A percentile compares a stretch with the other conserved stretches of the same genome.
phyloP scores from a whole-genome alignment of 92 coral and sea anemone species.

The Parazoanthus swiftii region DNA sequence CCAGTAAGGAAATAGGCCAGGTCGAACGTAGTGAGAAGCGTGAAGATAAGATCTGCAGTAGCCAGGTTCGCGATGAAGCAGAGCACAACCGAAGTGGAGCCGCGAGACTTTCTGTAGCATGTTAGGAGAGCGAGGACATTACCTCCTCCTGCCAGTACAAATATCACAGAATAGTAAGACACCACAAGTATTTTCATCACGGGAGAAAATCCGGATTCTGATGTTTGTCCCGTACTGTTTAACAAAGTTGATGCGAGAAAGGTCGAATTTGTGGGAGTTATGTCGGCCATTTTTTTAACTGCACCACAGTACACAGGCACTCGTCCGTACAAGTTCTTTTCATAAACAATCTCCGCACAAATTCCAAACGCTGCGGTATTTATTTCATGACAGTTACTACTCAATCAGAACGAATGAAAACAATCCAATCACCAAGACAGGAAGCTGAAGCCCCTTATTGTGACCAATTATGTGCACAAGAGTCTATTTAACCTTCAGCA shows the following conservation, averaged over 20 bases:
- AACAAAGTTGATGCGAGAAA: neutral
- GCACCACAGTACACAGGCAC: neutral
- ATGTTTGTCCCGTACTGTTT: neutral
- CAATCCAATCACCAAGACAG: constrained; percentile 20
- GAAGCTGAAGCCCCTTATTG: neutral
- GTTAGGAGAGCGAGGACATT: constrained; percentile 20
- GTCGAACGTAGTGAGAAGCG: constrained; percentile 34
- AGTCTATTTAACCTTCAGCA: constrained; percentile 31
- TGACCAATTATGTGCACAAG: constrained; percentile 25
- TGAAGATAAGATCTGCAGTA: constrained; percentile 37
- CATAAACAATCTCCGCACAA: neutral
- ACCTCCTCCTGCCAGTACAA: constrained; percentile 24
- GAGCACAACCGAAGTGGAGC: constrained; percentile 30
- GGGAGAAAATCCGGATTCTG: constrained; percentile 28
- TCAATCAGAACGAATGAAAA: constrained; percentile 31
- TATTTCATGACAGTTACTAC: constrained; percentile 23
- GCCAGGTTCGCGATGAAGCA: constrained; percentile 36
- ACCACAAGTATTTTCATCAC: constrained; percentile 38
- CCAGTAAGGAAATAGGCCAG: constrained; percentile 34
- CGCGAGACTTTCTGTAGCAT: constrained; percentile 33
- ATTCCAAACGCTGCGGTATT: neutral
- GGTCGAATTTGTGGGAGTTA: neutral
- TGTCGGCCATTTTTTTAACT: constrained; percentile 4
- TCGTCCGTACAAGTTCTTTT: neutral
- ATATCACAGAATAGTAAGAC: constrained; percentile 21